phyloP scores from a whole-genome alignment of 2,113 vertebrate species.

The Illadopsis cleaveri region DNA sequence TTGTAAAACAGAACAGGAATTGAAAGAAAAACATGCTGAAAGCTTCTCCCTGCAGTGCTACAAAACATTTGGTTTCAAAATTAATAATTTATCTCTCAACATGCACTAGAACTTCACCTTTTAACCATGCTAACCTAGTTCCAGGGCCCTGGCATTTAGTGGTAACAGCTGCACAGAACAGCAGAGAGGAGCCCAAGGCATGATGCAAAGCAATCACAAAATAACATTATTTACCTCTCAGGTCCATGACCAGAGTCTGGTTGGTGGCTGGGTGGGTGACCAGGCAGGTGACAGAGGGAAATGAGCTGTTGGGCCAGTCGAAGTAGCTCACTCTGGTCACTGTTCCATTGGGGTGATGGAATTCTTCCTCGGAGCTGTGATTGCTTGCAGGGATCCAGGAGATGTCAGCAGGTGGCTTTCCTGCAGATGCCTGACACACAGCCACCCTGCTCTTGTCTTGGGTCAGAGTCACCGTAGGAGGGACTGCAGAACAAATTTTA shows the following conservation, averaged over 20 bases:
- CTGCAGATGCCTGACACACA: constrained; percentile 31
- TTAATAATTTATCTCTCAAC: not conserved
- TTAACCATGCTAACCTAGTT: not conserved
- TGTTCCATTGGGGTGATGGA: not conserved
- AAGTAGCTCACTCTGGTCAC: constrained; percentile 41
- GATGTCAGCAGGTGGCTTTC: constrained; percentile 66
- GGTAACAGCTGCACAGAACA: not conserved
- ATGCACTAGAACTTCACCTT: not conserved
- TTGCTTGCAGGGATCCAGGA: constrained; percentile 53
- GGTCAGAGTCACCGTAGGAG: constrained; percentile 3
- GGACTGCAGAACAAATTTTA: not conserved
- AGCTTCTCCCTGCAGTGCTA: not conserved
- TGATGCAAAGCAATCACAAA: not conserved
- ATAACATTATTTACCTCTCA: not conserved
- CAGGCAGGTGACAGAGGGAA: constrained; percentile 22
- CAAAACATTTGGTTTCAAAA: not conserved
- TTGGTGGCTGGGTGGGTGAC: constrained; percentile 47
- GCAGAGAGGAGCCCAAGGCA: not conserved
- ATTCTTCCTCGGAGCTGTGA: not conserved
- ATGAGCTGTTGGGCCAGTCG: not conserved
- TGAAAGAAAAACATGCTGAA: not conserved
- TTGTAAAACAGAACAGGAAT: not conserved
- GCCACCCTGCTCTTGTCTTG: not conserved
- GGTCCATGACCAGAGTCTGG: not conserved
- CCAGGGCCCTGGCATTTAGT: not conserved